Evolutionary conservation across 2,888 invertebrate genomes (phyloP), one percentile per base, ranked within the genome.

Genomic region (Aporophyla nigra): DNA sequence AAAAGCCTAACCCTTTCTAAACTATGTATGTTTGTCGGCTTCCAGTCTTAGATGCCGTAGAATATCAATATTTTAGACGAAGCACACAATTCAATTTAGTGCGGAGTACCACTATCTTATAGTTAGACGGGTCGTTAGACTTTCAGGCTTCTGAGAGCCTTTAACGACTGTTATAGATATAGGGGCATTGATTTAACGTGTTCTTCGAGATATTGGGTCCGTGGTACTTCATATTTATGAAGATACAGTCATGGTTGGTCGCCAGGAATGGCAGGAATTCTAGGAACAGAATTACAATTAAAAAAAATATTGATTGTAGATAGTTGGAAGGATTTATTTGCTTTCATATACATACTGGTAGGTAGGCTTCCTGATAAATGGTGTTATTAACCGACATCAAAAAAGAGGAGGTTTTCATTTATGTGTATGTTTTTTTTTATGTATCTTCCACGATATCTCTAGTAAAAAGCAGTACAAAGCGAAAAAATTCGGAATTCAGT

Each of bases 141-240:
- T 80, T 80, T 83, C 83, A 59, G 54, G 78, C 19, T 71, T 56
- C 78, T 53, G 51, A 78, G 82, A 77, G 59, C 51, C 70, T 65
- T 61, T 77, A 77, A 80, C 65, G 65, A 78, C 78, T 66, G 71
- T 24, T 83, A 71, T 78, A 71, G 83, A 80, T 83, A n/a, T n/a
- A 49, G 16, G 21, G 49, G 21, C 58, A 70, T 77, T 80, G 79
- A 80, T 80, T 83, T 80, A 83, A 59, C 83, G 69, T 59, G 63
- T 69, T 82, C 83, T 54, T 65, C 49, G 49, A 70, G 27, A 77
- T 65, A 58, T 7, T 6, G n/a, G 33, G 58, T n/a, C 19, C 58
- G n/a, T 4, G 33, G 19, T n/a, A n/a, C 59, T 40, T 40, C n/a
- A 33, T 67, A 40, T 12, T 12, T 53, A 16, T n/a, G 56, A 67